A percentile compares a stretch with the other conserved stretches of the same genome.
phyloP scores from a whole-genome alignment of 1,140 invertebrate species.

The Anagrus nilaparvatae region DNA sequence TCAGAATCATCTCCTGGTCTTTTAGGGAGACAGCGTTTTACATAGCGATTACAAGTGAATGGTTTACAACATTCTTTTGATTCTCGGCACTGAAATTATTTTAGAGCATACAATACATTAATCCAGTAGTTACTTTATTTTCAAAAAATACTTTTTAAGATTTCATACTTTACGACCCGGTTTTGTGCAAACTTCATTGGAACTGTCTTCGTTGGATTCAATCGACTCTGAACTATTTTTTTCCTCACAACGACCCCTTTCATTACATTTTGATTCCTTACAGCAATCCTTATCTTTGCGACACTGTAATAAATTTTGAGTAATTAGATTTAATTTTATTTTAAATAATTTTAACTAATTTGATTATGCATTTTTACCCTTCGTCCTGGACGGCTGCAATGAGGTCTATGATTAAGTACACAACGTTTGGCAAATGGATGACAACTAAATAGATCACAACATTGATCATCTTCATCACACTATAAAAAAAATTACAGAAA shows the following conservation, averaged over 20 bases:
- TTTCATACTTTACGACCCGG: too few relatives aligned
- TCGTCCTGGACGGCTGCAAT: background rate
- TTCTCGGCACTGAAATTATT: background rate
- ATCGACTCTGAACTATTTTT: background rate
- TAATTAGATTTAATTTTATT: background rate
- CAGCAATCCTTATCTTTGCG: background rate
- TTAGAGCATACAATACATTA: too few relatives aligned
- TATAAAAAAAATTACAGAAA: too few relatives aligned
- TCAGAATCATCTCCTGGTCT: background rate
- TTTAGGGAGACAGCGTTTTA: background rate
- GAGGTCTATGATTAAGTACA: background rate
- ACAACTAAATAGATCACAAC: too few relatives aligned
- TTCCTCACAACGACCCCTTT: background rate
- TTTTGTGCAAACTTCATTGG: too few relatives aligned
- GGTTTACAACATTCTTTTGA: background rate
- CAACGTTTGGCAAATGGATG: too few relatives aligned
- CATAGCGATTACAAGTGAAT: conserved; percentile 1
- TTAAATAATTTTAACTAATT: background rate
- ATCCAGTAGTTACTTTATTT: too few relatives aligned
- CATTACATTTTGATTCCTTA: background rate
- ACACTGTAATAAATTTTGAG: background rate
- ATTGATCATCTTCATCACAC: too few relatives aligned
- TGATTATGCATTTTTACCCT: background rate
- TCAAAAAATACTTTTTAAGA: too few relatives aligned
- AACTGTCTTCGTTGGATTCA: too few relatives aligned